Conservation (phyloP, 1,140 invertebrate species). For the Drosophila lacertosa region DNA sequence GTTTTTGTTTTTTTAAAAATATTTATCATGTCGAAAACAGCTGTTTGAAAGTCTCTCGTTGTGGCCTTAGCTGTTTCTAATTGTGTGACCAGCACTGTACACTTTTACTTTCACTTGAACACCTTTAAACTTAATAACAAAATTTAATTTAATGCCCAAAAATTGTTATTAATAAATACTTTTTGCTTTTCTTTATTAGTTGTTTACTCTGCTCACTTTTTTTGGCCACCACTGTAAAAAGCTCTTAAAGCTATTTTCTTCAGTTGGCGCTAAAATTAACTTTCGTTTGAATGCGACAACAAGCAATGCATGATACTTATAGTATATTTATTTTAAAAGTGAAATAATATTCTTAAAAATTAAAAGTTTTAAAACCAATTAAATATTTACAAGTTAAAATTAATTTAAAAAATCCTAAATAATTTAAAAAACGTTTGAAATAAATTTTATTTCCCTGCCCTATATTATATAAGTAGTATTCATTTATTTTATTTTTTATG, state of each 20-base stretch:
- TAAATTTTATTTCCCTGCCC: no score
- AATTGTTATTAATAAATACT: not conserved
- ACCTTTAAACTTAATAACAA: not conserved
- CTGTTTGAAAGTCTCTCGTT: conserved; percentile 11
- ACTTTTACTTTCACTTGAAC: not conserved
- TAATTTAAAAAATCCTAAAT: no score
- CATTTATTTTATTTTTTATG: no score
- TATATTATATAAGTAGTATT: no score
- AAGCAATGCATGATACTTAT: no score
- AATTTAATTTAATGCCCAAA: not conserved
- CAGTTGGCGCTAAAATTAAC: not conserved
- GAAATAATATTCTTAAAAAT: no score
- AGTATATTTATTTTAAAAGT: no score
- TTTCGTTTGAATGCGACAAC: not conserved
- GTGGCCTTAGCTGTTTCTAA: not conserved
- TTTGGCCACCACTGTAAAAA: conserved; percentile 17
- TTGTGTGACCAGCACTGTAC: not conserved
- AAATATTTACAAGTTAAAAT: no score
- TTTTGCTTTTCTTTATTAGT: not conserved
- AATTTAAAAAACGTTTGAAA: no score
- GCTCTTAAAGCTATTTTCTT: conserved; percentile 15
- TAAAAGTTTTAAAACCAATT: no score
- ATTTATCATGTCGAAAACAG: conserved; percentile 13
- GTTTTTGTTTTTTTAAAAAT: conserved; percentile 29
- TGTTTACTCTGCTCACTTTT: not conserved